Evolutionary conservation across 2,888 invertebrate species (phyloP).

Genomic region (Phytoseiulus persimilis): DNA sequence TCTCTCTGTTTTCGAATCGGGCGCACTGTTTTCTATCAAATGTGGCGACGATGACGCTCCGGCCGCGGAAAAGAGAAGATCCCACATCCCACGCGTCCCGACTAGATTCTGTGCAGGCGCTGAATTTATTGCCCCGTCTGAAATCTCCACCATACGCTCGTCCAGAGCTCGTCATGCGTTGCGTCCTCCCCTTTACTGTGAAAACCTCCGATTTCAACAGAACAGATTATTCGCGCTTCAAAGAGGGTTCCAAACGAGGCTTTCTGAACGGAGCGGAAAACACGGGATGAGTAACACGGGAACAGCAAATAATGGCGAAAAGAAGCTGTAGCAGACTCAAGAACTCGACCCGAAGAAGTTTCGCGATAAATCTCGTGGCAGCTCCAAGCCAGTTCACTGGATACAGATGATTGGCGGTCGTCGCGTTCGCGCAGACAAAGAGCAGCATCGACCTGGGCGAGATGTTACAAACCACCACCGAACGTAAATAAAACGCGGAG

Average conservation of each 20-base stretch:
- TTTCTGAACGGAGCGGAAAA: no score
- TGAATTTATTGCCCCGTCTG: background rate
- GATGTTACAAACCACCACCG: background rate
- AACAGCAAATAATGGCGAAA: no score
- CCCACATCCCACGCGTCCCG: background rate
- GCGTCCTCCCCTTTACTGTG: no score
- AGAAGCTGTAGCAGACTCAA: background rate
- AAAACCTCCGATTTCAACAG: no score
- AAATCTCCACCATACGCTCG: background rate
- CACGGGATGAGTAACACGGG: no score
- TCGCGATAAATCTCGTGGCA: background rate
- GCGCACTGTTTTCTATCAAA: background rate
- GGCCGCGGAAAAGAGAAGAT: background rate
- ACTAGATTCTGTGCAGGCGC: background rate
- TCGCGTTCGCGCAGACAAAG: background rate
- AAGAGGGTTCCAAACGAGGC: no score
- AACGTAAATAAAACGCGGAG: background rate
- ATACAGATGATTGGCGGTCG: background rate
- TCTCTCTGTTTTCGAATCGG: background rate
- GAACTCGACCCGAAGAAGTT: background rate
- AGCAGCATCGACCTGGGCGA: background rate
- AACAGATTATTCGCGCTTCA: no score
- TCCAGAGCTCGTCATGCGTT: no score
- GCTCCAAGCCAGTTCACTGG: background rate
- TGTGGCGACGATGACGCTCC: background rate